These are phyloP conservation scores for Poeciliopsis gracilis DNA, from an alignment of 2,797 vertebrate species.

Conservation along the genomic window DNA sequence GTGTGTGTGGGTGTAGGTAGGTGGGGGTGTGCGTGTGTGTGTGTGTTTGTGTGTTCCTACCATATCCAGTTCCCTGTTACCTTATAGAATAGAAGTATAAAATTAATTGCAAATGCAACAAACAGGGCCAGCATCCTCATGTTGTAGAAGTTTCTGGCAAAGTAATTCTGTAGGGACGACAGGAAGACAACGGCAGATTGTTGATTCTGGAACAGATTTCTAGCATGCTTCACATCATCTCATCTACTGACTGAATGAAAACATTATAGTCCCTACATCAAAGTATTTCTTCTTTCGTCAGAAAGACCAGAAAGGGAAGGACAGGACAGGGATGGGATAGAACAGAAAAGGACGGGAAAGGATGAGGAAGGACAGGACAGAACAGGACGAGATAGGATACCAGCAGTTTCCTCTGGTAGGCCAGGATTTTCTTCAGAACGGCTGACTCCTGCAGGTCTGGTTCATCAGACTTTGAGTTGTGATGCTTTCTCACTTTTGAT, in stretches of 20 bases:
- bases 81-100: slow-evolving; percentile 98
- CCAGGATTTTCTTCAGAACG: slow-evolving; percentile 94
- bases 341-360: too few species aligned
- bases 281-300: not conserved
- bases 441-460: slow-evolving; percentile 92
- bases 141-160: slow-evolving; percentile 98
- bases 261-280: not conserved
- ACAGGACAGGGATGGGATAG: too few species aligned
- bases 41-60: not conserved
- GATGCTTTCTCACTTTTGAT: slow-evolving; percentile 83
- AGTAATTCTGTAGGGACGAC: slow-evolving; percentile 88
- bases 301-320: not conserved
- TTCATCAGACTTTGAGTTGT: slow-evolving; percentile 86
- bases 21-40: too few species aligned
- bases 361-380: too few species aligned
- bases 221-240: not conserved
- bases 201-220: not conserved
- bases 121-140: slow-evolving; percentile 98
- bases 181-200: slow-evolving; percentile 4
- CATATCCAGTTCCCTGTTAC: slow-evolving; percentile 65
- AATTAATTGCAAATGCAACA: slow-evolving; percentile 97
- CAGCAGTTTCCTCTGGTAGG: slow-evolving; percentile 94
- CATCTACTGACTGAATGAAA: not conserved
- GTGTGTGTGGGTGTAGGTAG: not conserved
- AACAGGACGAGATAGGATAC: slow-evolving; percentile 64